Base-by-base conservation (phyloP, 1,140 invertebrate genomes). In the Mylabris phalerata region DNA sequence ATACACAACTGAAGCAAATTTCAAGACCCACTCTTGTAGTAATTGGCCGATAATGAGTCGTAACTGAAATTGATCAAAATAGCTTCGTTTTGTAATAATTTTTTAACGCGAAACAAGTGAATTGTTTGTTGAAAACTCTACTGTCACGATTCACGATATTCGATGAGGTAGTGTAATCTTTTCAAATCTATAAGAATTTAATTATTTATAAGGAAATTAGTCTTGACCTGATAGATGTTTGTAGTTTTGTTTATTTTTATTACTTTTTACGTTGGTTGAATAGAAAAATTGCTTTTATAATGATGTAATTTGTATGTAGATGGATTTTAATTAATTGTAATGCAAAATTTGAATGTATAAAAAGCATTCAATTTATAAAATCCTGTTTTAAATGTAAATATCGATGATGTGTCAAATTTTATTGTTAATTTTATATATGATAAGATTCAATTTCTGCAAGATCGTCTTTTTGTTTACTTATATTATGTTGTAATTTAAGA, bases 271-370 rank as follows among this genome's bases (percentile, higher is more conserved):
- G 40, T 46, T 54, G 25, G 41, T 39, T 54, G 46, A 46, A 54
- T 54, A 46, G 32, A 24, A 45, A 46, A 32, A 42, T 54, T 9
- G 42, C 46, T 26, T 54, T 46, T 45, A 54, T 54, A 54, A 54
- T 45, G 51, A 54, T 39, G 51, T 54, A 54, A 54, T 54, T 54
- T 54, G 51, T 54, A 54, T 54, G 51, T 54, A 54, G 42, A 54
- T 54, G 44, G 51, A 46, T 32, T 54, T 13, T 32, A 32, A 32
- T 32, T 32, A 32, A 32, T 32, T 32, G 40, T 54, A 54, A 54
- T 54, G 51, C 27, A 32, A 38, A 46, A 46, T 32, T 26, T 13
- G 51, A 54, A 38, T 26, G 50, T 19, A 25, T 44, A 52, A 52
- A 52, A 43, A 19, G 43, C 27, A 44, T 25, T 26, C 25, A 47